These are phyloP conservation scores for Schizopygopsis malacanthus DNA, from an alignment of 2,797 vertebrate species.

Conservation along the genomic window DNA sequence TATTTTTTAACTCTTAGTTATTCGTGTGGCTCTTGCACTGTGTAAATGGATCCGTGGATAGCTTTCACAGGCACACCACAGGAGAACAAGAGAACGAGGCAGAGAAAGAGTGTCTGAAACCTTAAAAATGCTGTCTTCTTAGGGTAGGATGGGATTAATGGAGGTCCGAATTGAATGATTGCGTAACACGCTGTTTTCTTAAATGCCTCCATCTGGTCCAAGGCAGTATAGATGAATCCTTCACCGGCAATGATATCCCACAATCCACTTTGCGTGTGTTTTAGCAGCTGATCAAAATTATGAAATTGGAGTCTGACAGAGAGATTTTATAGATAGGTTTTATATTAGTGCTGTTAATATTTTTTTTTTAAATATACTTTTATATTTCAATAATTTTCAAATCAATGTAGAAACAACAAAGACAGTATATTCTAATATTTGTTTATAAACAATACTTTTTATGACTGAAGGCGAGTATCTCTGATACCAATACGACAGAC, in stretches of 20 bases:
- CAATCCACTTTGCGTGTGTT: background rate
- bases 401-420: too few relatives aligned
- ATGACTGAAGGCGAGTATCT: too few relatives aligned
- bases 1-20: constrained; percentile 58
- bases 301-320: background rate
- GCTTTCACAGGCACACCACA: background rate
- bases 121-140: background rate
- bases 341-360: too few relatives aligned
- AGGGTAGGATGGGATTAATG: constrained; percentile 28
- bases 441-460: too few relatives aligned
- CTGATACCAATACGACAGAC: too few relatives aligned
- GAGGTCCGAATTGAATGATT: constrained; percentile 12
- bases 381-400: too few relatives aligned
- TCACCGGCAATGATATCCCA: background rate
- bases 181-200: background rate
- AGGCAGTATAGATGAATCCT: constrained; percentile 5
- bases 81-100: background rate
- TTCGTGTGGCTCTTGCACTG: background rate
- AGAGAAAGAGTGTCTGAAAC: background rate
- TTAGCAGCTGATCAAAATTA: background rate
- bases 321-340: background rate
- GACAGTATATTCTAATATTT: too few relatives aligned
- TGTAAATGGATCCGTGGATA: background rate
- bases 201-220: constrained; percentile 19
- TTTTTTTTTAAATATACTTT: too few relatives aligned